Base-by-base conservation (phyloP, 2,888 invertebrate species). In the Hylaea fasciaria region DNA sequence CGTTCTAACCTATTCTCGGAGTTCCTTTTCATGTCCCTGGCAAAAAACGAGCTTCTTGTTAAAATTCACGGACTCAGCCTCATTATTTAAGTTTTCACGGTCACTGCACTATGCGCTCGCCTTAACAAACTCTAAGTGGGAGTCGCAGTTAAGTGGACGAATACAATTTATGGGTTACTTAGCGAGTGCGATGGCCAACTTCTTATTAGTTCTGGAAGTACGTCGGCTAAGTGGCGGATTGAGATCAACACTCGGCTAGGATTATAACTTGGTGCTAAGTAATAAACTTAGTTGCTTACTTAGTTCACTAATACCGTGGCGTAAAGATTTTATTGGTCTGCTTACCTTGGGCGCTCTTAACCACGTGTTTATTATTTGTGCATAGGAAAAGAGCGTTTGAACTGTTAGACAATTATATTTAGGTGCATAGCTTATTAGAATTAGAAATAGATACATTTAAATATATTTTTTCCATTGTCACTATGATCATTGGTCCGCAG, bases 101-200 rank as follows among this genome's bases (percentile, higher is more conserved):
- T 16, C 17, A 43, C 16, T 1, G 14, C 3, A 10, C 32, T 60
- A 57, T 65, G 40, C 17, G 40, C 22, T 43, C 57, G 59, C 58
- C 62, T 56, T 66, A 49, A 60, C 44, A 52, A 35, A 44, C 62
- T 48, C 51, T 68, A 68, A 70, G 66, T 68, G 66, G 68, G 56
- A 66, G 54, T 57, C 59, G 53, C 68, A 57, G 60, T 67, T 55
- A 66, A 64, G 64, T 62, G 64, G 56, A 68, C 66, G 63, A 66
- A 63, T 65, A 68, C 70, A 68, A 70, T 70, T 70, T 70, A 70
- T 70, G 70, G 62, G 57, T 64, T 70, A 66, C 66, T 70, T 66
- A 65, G 65, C 43, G 46, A 61, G 57, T 66, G 62, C 64, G 62
- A 67, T 69, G 65, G 65, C 61, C 63, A 64, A 65, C 46, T 68